Conservation (phyloP, 2,113 vertebrate genomes). For the Apteryx owenii region DNA sequence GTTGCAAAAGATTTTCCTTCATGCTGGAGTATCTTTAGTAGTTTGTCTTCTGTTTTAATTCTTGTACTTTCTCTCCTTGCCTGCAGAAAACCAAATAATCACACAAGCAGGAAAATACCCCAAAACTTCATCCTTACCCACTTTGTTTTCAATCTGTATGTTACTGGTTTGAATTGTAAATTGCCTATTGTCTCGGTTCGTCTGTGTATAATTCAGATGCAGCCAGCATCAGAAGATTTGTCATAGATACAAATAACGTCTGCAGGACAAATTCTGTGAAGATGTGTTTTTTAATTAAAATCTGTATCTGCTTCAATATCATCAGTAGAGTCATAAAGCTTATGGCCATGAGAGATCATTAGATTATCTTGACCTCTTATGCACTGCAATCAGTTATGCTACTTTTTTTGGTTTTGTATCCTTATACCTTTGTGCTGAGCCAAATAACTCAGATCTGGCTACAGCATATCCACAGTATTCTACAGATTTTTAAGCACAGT, state of each 20-base stretch:
- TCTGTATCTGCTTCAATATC: neutral
- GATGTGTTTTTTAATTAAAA: neutral
- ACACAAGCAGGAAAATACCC: neutral
- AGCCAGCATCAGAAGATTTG: neutral
- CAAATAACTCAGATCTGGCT: neutral
- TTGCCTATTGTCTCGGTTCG: neutral
- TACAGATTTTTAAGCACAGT: neutral
- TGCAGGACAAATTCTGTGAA: neutral
- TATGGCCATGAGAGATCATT: neutral
- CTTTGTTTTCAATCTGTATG: neutral
- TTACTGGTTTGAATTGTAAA: neutral
- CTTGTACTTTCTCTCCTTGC: neutral
- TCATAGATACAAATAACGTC: neutral
- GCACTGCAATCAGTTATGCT: neutral
- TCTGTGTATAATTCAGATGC: neutral
- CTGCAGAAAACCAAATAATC: neutral
- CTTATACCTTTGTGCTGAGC: neutral
- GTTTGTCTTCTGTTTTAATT: neutral
- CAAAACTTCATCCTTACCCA: neutral
- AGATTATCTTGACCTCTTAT: neutral
- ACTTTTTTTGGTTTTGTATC: neutral
- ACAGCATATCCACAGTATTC: neutral
- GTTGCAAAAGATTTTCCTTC: neutral
- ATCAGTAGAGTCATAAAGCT: neutral
- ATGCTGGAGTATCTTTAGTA: neutral